Conservation (phyloP, 2,797 vertebrate species). For the Caiman crocodilus region DNA sequence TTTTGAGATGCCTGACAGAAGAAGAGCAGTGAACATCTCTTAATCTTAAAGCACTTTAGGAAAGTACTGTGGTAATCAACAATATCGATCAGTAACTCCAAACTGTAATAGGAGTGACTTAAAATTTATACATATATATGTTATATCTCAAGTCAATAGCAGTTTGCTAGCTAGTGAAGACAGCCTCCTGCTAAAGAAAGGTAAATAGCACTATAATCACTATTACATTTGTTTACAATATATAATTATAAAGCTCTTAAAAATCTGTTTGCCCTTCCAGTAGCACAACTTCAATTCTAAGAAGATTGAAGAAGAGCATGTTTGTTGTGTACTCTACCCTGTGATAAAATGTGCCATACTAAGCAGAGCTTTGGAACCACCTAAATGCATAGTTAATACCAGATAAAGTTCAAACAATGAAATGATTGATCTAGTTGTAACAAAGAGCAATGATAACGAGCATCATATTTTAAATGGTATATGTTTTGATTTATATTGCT, state of each 20-base stretch:
- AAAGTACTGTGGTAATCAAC: slow-evolving; percentile 76
- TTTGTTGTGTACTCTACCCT: slow-evolving; percentile 46
- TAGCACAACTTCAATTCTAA: slow-evolving; percentile 59
- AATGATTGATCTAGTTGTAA: neutral
- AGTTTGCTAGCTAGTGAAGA: slow-evolving; percentile 27
- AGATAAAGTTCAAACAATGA: neutral
- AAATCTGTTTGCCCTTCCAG: slow-evolving; percentile 27
- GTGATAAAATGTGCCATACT: neutral
- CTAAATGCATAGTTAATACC: slow-evolving; percentile 42
- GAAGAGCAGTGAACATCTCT: slow-evolving; percentile 73
- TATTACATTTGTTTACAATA: slow-evolving; percentile 47
- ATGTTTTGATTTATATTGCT: neutral
- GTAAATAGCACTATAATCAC: slow-evolving; percentile 43
- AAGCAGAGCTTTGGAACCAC: slow-evolving; percentile 35
- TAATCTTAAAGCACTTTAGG: slow-evolving; percentile 76
- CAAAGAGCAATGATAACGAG: neutral
- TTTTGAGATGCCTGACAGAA: slow-evolving; percentile 74
- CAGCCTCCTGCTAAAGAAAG: slow-evolving; percentile 23
- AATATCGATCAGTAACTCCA: slow-evolving; percentile 70
- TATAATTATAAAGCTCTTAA: slow-evolving; percentile 57
- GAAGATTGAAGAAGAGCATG: slow-evolving; percentile 62
- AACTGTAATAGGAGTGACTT: slow-evolving; percentile 63
- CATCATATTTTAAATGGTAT: neutral
- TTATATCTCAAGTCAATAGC: slow-evolving; percentile 37
- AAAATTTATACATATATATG: slow-evolving; percentile 46